These are phyloP conservation scores for Galago senegalensis DNA, from an alignment of 2,797 vertebrate species.

Conservation along the genomic window DNA sequence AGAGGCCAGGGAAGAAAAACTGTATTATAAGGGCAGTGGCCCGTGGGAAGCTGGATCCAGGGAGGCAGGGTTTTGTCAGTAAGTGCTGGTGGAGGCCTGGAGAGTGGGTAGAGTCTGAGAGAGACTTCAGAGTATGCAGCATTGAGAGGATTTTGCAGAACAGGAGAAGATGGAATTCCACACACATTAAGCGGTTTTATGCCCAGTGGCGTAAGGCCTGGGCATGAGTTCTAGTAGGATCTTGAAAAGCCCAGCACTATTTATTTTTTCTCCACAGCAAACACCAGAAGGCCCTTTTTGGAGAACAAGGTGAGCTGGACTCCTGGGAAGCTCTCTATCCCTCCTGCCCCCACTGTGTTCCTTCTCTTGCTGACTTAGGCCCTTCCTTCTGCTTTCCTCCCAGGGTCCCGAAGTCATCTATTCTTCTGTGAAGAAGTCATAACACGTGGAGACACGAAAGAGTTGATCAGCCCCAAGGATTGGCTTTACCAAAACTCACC, in stretches of 20 bases:
- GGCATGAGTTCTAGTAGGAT: background rate
- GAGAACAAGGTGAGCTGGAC: background rate
- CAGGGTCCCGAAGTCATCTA: slow-evolving; percentile 29
- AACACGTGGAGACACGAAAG: background rate
- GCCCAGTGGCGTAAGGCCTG: background rate
- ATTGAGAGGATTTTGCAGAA: background rate
- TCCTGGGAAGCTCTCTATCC: background rate
- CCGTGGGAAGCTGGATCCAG: background rate
- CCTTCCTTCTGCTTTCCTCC: background rate
- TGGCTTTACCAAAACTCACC: background rate
- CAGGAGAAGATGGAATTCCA: background rate
- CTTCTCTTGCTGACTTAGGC: background rate
- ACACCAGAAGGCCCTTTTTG: background rate
- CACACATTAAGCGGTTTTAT: background rate
- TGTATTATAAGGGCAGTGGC: too few species aligned
- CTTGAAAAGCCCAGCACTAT: background rate
- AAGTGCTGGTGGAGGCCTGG: background rate
- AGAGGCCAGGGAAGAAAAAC: background rate
- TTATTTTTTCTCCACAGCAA: background rate
- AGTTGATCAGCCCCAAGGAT: background rate
- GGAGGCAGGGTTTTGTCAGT: background rate
- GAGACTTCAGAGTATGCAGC: background rate
- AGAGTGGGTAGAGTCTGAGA: background rate
- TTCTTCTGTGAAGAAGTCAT: background rate
- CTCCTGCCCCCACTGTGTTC: background rate